Evolutionary conservation across 1,140 invertebrate species (phyloP).

Genomic region (Hetaerina americana): DNA sequence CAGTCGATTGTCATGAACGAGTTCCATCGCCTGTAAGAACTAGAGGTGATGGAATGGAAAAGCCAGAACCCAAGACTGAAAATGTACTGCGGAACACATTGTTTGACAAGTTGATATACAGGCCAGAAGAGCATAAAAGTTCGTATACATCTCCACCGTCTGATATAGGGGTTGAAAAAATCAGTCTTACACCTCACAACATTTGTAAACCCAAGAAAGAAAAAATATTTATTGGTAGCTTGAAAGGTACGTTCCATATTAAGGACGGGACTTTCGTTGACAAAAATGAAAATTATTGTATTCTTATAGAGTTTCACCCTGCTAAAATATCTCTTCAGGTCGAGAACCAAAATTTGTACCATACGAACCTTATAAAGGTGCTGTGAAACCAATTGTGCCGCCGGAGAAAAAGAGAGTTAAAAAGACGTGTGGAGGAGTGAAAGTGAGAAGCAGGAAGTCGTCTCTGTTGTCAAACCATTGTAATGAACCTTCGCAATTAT

Average conservation of each 20-base stretch:
- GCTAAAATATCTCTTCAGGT: neutral
- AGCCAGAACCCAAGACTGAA: constrained; percentile 13
- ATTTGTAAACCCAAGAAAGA: constrained; percentile 27
- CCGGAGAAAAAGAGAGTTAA: constrained; percentile 29
- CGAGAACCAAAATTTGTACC: constrained; percentile 69
- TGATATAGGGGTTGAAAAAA: constrained; percentile 31
- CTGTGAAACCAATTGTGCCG: constrained; percentile 61
- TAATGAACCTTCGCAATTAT: constrained; percentile 50
- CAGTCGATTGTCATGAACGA: neutral
- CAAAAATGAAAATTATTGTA: too few species aligned
- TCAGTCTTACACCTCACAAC: constrained; percentile 29
- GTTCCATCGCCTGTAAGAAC: constrained; percentile 24
- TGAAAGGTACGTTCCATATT: constrained; percentile 45
- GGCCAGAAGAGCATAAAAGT: constrained; percentile 30
- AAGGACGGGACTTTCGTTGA: too few species aligned
- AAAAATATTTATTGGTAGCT: constrained; percentile 24
- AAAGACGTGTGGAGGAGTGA: constrained; percentile 54
- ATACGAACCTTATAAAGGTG: constrained; percentile 77
- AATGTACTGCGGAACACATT: neutral
- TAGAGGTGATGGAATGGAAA: constrained; percentile 42
- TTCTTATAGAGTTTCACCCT: too few species aligned
- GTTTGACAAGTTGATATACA: constrained; percentile 32
- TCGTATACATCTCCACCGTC: constrained; percentile 26
- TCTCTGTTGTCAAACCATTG: constrained; percentile 36
- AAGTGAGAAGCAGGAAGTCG: neutral